Evolutionary conservation across 2,113 vertebrate species (phyloP), one percentile per base, ranked within the genome.

Genomic region (Meriones unguiculatus): DNA sequence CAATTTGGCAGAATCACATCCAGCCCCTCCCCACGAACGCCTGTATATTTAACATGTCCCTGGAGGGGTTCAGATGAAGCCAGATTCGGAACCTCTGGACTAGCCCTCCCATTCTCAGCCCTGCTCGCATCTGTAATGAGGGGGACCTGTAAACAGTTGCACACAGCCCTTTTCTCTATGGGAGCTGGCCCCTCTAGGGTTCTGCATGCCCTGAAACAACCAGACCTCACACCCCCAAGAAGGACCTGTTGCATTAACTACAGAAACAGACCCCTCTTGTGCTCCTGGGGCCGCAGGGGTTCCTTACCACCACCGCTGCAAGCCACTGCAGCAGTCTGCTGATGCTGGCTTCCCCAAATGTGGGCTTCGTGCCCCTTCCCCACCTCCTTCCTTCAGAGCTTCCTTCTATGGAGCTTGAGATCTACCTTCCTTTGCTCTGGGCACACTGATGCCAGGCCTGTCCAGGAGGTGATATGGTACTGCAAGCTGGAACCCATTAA

Each of bases 221-320:
- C 96, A 97, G 93, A 96, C 84, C 90, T 97, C 95, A 97, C 95
- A 96, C 90, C 70, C 70, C 87, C 84, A 97, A 93, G 91, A 77
- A 90, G 69, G 94, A 89, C 87, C 89, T 96, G 87, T 90, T 91
- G 59, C 95, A 92, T 97, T 97, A 91, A 80, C 87, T 87, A 15
- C 64, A 96, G 69, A 97, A 97, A 98, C 97, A 98, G 96, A 96
- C 84, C 62, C n/a, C 90, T 97, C 91, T 97, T 97, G 92, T 97
- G 72, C 89, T 96, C 69, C 73, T 84, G 32, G 46, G 92, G 38
- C 87, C 0, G 5, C 59, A 87, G 93, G 82, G 78, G 78, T 91
- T 78, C 86, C 50, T 20, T 20, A 11, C 50, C 50, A 3, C 18
- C 1, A 72, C 75, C 75, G 91, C 90, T 67, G 73, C 93, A 82